Evolutionary conservation across 2,888 invertebrate genomes (phyloP).

Genomic region (Hirtodrosophila trivittata): DNA sequence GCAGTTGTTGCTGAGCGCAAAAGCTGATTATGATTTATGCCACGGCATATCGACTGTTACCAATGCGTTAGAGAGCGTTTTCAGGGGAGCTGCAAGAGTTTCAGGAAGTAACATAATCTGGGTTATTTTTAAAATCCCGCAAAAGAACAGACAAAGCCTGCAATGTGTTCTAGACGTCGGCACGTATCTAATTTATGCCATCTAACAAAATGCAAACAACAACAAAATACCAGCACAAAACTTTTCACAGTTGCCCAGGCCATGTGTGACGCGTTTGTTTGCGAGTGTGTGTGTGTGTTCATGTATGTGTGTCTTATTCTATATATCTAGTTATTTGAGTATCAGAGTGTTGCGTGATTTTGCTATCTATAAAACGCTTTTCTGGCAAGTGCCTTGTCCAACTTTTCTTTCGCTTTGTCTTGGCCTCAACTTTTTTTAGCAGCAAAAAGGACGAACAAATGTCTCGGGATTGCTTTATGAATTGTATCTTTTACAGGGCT

Average conservation of each 20-base stretch:
- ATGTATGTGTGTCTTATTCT: constrained; percentile 2
- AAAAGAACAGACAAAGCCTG: constrained; percentile 25
- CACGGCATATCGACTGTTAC: constrained; percentile 32
- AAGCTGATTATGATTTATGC: constrained; percentile 62
- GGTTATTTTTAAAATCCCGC: constrained; percentile 49
- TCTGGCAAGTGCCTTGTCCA: constrained; percentile 56
- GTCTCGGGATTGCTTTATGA: constrained; percentile 60
- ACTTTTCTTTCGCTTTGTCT: constrained; percentile 58
- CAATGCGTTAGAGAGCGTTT: background rate
- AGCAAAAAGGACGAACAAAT: background rate
- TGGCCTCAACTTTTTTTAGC: constrained; percentile 28
- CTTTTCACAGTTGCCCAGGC: constrained; percentile 48
- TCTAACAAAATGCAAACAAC: constrained; percentile 72
- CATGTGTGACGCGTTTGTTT: constrained; percentile 28
- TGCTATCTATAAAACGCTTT: constrained; percentile 70
- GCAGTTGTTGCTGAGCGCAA: constrained; percentile 47
- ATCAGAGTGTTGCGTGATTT: constrained; percentile 58
- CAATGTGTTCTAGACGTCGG: constrained; percentile 51
- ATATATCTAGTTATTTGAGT: constrained; percentile 47
- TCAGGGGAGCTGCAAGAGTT: constrained; percentile 2
- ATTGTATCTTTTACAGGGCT: constrained; percentile 66
- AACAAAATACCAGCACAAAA: constrained; percentile 68
- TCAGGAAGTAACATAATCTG: no score
- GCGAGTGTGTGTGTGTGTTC: constrained; percentile 18
- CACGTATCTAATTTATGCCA: constrained; percentile 76